A percentile compares a stretch with the other conserved stretches of the same genome.
phyloP scores from a whole-genome alignment of 2,888 invertebrate genomes.

The Falcaria lacertinaria region DNA sequence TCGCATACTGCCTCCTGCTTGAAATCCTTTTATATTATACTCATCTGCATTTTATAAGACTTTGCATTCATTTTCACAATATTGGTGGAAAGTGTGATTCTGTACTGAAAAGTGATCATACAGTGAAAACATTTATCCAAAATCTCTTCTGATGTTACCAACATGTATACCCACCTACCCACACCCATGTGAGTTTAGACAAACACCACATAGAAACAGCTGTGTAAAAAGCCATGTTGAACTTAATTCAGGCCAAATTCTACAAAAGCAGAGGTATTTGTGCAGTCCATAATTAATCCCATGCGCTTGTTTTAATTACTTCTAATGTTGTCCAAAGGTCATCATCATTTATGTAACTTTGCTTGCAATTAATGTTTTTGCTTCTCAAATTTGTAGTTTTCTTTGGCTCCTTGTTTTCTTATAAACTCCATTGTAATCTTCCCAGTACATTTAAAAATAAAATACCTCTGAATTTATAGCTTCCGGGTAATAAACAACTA shows the following conservation, averaged over 20 bases:
- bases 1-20: slow-evolving; percentile 21
- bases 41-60: slow-evolving; percentile 19
- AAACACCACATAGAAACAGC: slow-evolving; percentile 25
- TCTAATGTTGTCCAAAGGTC: not conserved
- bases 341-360: no score
- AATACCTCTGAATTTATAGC: slow-evolving; percentile 54
- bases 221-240: slow-evolving; percentile 31
- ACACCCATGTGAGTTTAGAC: slow-evolving; percentile 37
- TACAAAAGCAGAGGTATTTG: slow-evolving; percentile 45
- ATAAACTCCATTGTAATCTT: slow-evolving; percentile 9
- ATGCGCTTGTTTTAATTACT: slow-evolving; percentile 10
- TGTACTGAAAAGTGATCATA: slow-evolving; percentile 74
- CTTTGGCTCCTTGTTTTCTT: slow-evolving; percentile 5
- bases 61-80: slow-evolving; percentile 18
- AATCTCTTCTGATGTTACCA: slow-evolving; percentile 27
- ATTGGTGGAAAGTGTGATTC: slow-evolving; percentile 61
- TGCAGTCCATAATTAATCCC: slow-evolving; percentile 11
- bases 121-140: slow-evolving; percentile 60
- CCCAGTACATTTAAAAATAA: slow-evolving; percentile 22
- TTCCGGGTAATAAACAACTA: slow-evolving; percentile 46
- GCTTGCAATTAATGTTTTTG: not conserved
- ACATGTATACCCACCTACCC: slow-evolving; percentile 53
- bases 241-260: slow-evolving; percentile 18
- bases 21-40: slow-evolving; percentile 24
- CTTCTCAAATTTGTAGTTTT: not conserved